Percentiles rank a stretch among this genome's conserved stretches.
These are phyloP conservation scores for Anagrus nilaparvatae DNA, from an alignment of 1,140 invertebrate genomes.

Conservation along the genomic window DNA sequence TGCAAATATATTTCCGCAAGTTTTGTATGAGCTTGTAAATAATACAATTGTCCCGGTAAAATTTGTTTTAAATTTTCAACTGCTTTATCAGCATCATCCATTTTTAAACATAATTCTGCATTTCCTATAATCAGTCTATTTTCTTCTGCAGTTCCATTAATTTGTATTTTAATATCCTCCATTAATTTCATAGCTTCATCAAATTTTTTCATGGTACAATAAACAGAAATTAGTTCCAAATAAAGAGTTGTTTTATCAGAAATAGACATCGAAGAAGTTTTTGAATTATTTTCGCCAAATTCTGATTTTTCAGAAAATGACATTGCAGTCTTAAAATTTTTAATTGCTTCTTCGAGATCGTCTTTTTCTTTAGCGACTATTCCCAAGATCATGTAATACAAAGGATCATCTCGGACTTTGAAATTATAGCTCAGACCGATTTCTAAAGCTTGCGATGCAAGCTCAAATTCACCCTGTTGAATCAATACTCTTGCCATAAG, in stretches of 20 bases:
- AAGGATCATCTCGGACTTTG: constrained; percentile 77
- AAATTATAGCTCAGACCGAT: constrained; percentile 85
- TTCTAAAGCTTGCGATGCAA: constrained; percentile 78
- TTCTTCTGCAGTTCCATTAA: constrained; percentile 71
- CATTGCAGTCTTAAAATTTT: constrained; percentile 64
- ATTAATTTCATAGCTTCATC: constrained; percentile 73
- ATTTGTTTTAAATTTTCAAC: constrained; percentile 70
- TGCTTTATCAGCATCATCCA: constrained; percentile 73
- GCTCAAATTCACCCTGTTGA: constrained; percentile 60
- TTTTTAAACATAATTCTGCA: constrained; percentile 70
- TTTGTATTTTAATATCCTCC: constrained; percentile 72
- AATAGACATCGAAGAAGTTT: constrained; percentile 36
- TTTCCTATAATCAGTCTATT: constrained; percentile 72
- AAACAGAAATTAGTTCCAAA: constrained; percentile 75
- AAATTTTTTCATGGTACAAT: constrained; percentile 57
- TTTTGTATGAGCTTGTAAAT: constrained; percentile 76
- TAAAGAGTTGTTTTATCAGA: constrained; percentile 79
- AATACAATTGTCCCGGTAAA: constrained; percentile 70
- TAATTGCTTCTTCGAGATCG: constrained; percentile 57
- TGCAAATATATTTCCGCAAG: constrained; percentile 89
- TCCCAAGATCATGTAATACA: constrained; percentile 82
- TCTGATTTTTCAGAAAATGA: constrained; percentile 35
- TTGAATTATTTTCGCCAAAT: constrained; percentile 9
- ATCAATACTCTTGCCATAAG: constrained; percentile 79
- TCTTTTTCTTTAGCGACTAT: constrained; percentile 69